Percentiles rank a stretch among this genome's conserved stretches.
Evolutionary conservation across 2,888 invertebrate species (phyloP).

Genomic region (Escarpia spicata): DNA sequence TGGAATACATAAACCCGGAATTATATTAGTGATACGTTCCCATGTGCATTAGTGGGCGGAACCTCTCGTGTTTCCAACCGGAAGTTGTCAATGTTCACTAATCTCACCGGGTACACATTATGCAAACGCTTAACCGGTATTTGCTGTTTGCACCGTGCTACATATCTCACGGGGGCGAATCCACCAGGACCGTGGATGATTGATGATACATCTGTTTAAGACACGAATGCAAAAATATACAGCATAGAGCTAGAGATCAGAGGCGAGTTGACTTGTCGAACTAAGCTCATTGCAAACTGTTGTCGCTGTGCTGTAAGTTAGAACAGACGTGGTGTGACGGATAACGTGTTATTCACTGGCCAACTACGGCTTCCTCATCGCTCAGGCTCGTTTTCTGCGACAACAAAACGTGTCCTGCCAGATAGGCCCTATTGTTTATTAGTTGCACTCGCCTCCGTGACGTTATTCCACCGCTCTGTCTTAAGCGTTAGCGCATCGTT

Average conservation of each 20-base stretch:
- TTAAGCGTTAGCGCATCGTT: not conserved
- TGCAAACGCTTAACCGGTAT: not conserved
- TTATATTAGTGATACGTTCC: no score
- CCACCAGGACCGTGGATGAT: not conserved
- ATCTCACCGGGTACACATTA: not conserved
- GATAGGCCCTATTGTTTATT: not conserved
- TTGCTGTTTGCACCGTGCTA: not conserved
- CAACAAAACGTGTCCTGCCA: not conserved
- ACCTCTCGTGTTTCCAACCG: not conserved
- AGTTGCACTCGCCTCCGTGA: not conserved
- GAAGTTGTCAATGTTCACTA: not conserved
- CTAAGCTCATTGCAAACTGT: constrained; percentile 3
- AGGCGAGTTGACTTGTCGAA: not conserved
- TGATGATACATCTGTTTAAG: not conserved
- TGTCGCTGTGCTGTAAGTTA: not conserved
- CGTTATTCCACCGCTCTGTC: not conserved
- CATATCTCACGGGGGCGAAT: not conserved
- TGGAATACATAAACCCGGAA: no score
- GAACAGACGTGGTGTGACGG: not conserved
- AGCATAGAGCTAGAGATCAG: not conserved
- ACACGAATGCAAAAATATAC: constrained; percentile 6
- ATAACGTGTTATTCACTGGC: not conserved
- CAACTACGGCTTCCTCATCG: not conserved
- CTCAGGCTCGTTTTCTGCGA: not conserved
- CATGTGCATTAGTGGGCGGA: not conserved